A percentile compares a stretch with the other conserved stretches of the same genome.
Evolutionary conservation across 1,140 invertebrate species (phyloP).

Genomic region (Phocides pigmalion): DNA sequence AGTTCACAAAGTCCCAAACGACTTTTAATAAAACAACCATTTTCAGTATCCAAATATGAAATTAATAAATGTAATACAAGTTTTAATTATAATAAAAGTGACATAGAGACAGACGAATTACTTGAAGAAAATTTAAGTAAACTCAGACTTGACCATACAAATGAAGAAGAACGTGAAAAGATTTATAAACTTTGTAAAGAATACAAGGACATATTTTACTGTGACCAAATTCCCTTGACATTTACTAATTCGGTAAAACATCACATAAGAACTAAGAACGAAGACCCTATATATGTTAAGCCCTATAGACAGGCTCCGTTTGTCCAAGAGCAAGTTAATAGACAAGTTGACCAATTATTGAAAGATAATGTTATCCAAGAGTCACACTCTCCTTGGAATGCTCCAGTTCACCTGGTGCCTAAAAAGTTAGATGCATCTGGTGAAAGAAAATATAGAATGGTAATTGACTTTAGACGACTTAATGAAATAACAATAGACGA

Average conservation of each 20-base stretch:
- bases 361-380: conserved; percentile 39
- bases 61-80: conserved; percentile 26
- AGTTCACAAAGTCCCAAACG: background rate
- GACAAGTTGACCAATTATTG: background rate
- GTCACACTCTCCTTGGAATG: conserved; percentile 38
- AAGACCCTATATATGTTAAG: conserved; percentile 33
- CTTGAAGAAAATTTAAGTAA: conserved; percentile 12
- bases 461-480: conserved; percentile 29
- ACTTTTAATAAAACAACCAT: too few relatives aligned
- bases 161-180: conserved; percentile 37
- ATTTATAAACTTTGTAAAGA: conserved; percentile 39
- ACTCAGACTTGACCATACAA: conserved; percentile 35
- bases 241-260: conserved; percentile 52
- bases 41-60: conserved; percentile 2
- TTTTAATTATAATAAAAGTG: conserved; percentile 20
- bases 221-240: conserved; percentile 40
- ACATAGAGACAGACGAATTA: conserved; percentile 19
- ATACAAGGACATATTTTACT: conserved; percentile 47
- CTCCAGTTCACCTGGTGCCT: conserved; percentile 34
- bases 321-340: too few relatives aligned
- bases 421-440: conserved; percentile 38
- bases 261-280: conserved; percentile 39
- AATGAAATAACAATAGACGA: conserved; percentile 41
- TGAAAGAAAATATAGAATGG: conserved; percentile 37
- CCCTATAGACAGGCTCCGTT: too few relatives aligned